Evolutionary conservation across 1,140 invertebrate species (phyloP), one percentile per base, ranked within the genome.

Genomic region (Bradysia coprophila): DNA sequence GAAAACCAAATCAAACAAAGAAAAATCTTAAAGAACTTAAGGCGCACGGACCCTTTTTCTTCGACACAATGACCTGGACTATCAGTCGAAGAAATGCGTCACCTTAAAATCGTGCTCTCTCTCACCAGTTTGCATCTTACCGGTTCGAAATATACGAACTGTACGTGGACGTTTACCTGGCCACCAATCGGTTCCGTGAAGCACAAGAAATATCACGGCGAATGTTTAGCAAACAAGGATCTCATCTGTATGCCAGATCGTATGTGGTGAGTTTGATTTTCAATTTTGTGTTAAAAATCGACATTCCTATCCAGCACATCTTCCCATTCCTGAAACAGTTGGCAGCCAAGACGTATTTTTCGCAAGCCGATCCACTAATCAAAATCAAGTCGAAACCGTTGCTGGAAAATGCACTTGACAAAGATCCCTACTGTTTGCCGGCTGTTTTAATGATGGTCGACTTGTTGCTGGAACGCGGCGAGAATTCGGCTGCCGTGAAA

Each of bases 81-180:
- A n/a, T n/a, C n/a, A n/a, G n/a, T n/a, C n/a, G n/a, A n/a, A n/a
- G n/a, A n/a, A n/a, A n/a, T n/a, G n/a, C n/a, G n/a, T n/a, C n/a
- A n/a, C n/a, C n/a, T n/a, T n/a, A n/a, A n/a, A n/a, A n/a, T n/a
- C n/a, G n/a, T n/a, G n/a, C n/a, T n/a, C n/a, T n/a, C n/a, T n/a
- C n/a, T n/a, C n/a, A n/a, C 11, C 36, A 38, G 36, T 38, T 70
- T 23, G 64, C 65, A 24, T 59, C 64, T 0, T 63, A 67, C 47
- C 61, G 68, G 11, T 61, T 61, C 21, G 58, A 61, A 41, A 43
- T 54, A 4, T 57, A 55, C 42, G 52, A 55, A 22, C 56, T 55
- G 0, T 36, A 58, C 1, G 48, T 52, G 11, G 47, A 50, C 19
- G 52, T 54, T 38, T 60, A 56, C 33, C 31, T 54, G 9, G 49